Evolutionary conservation across 2,113 vertebrate genomes (phyloP).

Genomic region (Eurystomus gularis): DNA sequence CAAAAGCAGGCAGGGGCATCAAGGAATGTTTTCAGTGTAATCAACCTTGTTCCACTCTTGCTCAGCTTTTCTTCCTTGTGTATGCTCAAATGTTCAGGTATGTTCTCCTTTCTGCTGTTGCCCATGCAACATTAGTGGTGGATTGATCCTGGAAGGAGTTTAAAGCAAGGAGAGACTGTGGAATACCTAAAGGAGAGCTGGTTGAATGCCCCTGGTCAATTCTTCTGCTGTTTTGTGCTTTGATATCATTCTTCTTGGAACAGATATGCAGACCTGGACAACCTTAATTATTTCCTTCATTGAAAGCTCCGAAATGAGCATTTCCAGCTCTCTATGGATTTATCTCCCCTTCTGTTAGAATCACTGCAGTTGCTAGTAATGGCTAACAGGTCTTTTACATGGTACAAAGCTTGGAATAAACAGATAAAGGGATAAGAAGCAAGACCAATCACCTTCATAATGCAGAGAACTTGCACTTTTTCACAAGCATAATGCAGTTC

Average conservation of each 20-base stretch:
- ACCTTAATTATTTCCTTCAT: neutral
- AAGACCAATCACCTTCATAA: neutral
- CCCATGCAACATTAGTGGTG: fast-evolving
- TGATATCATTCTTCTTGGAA: neutral
- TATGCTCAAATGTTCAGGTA: neutral
- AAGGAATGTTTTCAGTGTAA: neutral
- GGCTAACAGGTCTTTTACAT: neutral
- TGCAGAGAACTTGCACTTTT: neutral
- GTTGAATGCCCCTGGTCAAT: neutral
- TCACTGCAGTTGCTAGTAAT: neutral
- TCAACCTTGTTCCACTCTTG: neutral
- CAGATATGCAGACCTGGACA: neutral
- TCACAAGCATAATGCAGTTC: neutral
- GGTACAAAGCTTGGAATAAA: neutral
- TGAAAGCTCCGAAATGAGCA: neutral
- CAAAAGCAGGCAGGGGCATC: neutral
- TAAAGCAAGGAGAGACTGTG: neutral
- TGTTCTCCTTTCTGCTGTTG: neutral
- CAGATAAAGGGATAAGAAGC: neutral
- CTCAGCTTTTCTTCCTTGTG: neutral
- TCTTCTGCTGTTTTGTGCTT: neutral
- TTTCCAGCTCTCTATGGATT: neutral
- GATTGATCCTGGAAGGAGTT: neutral
- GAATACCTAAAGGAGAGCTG: neutral
- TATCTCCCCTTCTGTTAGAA: neutral